Conservation (phyloP, 2,113 vertebrate genomes). For the Piprites chloris region DNA sequence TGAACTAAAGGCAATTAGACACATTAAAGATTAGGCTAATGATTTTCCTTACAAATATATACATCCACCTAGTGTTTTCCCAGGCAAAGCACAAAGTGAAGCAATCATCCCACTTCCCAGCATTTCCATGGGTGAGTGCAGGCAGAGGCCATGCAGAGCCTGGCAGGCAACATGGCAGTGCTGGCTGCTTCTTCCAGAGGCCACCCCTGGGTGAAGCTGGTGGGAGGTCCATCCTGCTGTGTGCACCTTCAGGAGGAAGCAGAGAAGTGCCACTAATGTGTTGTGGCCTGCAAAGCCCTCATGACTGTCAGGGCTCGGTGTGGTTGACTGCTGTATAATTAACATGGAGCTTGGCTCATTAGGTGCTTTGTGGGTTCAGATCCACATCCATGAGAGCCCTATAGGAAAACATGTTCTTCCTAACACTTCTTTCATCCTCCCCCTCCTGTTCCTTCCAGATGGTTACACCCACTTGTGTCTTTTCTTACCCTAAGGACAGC, state of each 20-base stretch:
- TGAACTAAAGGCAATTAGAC: background rate
- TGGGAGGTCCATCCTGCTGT: background rate
- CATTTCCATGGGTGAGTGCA: background rate
- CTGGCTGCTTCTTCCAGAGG: background rate
- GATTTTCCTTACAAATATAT: background rate
- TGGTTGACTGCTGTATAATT: background rate
- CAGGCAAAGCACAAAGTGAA: background rate
- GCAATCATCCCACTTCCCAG: background rate
- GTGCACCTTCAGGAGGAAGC: background rate
- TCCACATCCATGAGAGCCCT: conserved; percentile 3
- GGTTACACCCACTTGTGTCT: conserved; percentile 63
- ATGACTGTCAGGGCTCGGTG: background rate
- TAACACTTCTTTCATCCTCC: conserved; percentile 52
- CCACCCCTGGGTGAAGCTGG: background rate
- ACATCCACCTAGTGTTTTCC: background rate
- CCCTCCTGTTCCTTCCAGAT: conserved; percentile 60
- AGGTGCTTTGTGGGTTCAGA: conserved; percentile 13
- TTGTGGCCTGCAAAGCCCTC: background rate
- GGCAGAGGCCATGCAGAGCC: background rate
- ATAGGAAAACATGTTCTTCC: conserved; percentile 57
- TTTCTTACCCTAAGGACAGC: conserved; percentile 64
- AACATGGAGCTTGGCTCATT: conserved; percentile 13
- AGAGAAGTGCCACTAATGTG: background rate
- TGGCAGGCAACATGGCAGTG: background rate
- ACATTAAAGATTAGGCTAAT: background rate